These are phyloP conservation scores for Monodelphis domestica DNA, from an alignment of 2,797 vertebrate genomes.

Conservation along the genomic window DNA sequence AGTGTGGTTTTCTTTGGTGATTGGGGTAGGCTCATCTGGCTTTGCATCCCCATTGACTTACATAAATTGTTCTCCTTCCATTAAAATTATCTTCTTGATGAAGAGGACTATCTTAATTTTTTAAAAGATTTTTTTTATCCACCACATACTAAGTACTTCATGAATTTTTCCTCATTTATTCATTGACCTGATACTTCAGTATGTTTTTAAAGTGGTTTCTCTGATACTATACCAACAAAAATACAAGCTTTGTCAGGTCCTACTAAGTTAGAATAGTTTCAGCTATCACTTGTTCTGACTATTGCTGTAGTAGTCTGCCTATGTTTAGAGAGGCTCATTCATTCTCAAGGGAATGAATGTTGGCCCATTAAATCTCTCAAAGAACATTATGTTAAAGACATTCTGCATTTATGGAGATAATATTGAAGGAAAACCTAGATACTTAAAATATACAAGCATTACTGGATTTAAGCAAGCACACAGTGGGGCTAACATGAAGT, in stretches of 20 bases:
- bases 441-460: not conserved
- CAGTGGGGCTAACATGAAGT: not conserved
- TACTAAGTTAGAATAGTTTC: no score
- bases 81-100: not conserved
- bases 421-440: not conserved
- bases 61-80: not conserved
- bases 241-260: not conserved
- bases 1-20: no score
- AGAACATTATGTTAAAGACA: not conserved
- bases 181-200: not conserved
- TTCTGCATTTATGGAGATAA: not conserved
- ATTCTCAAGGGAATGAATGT: not conserved
- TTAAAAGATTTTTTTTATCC: not conserved
- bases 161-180: not conserved
- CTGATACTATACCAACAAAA: not conserved
- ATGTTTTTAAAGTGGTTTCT: not conserved
- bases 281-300: not conserved
- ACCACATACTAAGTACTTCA: not conserved
- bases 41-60: not conserved
- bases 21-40: no score
- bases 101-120: not conserved
- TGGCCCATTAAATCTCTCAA: not conserved
- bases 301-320: not conserved
- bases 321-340: not conserved
- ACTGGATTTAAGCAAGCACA: not conserved